Evolutionary conservation across 2,888 invertebrate species (phyloP), one percentile per base, ranked within the genome.

Genomic region (Dynastes hyllus): DNA sequence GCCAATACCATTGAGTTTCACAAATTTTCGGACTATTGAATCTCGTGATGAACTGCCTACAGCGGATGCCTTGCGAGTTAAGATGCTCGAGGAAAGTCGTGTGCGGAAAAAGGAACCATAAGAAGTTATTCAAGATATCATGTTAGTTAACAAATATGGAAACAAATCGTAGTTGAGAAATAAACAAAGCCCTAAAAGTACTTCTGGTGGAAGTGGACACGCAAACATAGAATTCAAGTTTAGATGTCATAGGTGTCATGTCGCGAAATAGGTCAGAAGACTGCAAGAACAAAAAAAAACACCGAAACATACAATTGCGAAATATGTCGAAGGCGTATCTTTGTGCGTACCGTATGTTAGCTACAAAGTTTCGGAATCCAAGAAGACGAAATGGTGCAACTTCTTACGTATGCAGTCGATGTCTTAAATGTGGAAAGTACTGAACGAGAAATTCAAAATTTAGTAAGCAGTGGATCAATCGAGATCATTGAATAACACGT

Each of bases 1-100:
- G 80, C 85, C 0, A 86, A 73, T 87, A 9, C 85, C 86, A 9
- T 40, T 78, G 53, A 84, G 55, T 0, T 88, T 82, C 63, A 86
- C 87, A 65, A 87, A 86, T 58, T 88, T 88, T 80, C 66, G 86
- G 61, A 87, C 87, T 0, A 85, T 87, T 3, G 86, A 88, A 79
- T 85, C 87, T 22, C 80, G 86, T 1, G 87, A 88, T 77, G 80
- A 80, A 1, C 75, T 87, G n/a, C 86, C 86, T 2, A 73, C 37
- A 1, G 83, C 84, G 0, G 86, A 87, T 53, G 73, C 67, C n/a
- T 76, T 86, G 16, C 80, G 82, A 67, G 80, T 85, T n/a, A 86
- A 87, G 84, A 84, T 86, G 2, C 53, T 85, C 2, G 86, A 86
- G 80, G 86, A 85, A 81, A 66, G n/a, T 40, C 84, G 81, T 22